Evolutionary conservation across 2,888 invertebrate genomes (phyloP), one percentile per base, ranked within the genome.

Genomic region (Alviniconcha strummeri): DNA sequence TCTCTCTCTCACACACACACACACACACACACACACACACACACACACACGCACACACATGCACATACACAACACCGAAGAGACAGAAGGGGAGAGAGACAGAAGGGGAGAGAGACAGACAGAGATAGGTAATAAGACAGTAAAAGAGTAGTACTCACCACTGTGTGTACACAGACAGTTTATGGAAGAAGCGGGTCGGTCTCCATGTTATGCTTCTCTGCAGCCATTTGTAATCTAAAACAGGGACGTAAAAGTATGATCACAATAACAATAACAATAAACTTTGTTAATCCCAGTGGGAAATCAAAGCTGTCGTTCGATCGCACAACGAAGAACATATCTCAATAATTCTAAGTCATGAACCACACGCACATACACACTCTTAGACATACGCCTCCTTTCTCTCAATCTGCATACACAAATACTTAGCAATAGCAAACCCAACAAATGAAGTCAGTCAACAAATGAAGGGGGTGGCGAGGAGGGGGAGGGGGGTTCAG

Each of bases 151-250:
- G 60, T 9, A 74, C 83, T 54, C 7, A 83, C 83, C 78, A 78
- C 57, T 83, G 83, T 56, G 69, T 78, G 57, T 77, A 67, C 6
- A 83, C 55, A 3, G 83, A 78, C n/a, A 83, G 67, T 36, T 77
- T 83, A 17, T 64, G 52, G 19, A 78, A 36, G 52, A 83, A 78
- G 1, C 72, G 77, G 0, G 55, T 77, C 0, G 78, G 78, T 36
- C 78, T 11, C 83, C 83, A 83, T 0, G 67, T 72, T 17, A 83
- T 67, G 19, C 52, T 60, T 7, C n/a, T 57, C 11, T n/a, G 13
- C 36, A 67, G 74, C 83, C 79, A 79, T 36, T 52, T 80, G 64
- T 74, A 80, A 4, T 79, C 79, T 74, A 60, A 19, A 79, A 78
- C 56, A n/a, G 6, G 13, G 6, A 17, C 1, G 17, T 5, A 36